Conservation (phyloP, 2,797 vertebrate species). For the Chiroxiphia lanceolata region DNA sequence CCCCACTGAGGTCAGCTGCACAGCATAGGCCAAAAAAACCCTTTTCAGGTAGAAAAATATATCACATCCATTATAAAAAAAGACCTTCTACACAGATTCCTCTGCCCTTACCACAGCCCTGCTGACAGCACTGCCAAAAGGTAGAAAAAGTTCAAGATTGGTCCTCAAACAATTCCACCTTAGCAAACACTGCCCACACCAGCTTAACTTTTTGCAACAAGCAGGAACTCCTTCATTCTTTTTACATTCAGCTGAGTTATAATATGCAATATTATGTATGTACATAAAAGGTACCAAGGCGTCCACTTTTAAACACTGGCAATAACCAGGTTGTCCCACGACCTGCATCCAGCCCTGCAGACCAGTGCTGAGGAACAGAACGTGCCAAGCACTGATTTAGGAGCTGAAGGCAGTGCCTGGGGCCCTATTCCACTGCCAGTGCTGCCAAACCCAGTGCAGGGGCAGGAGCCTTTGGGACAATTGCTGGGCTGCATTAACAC, state of each 20-base stretch:
- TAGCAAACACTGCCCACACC: neutral
- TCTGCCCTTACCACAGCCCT: neutral
- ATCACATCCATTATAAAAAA: neutral
- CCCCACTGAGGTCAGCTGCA: neutral
- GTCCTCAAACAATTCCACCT: neutral
- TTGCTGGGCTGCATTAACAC: neutral
- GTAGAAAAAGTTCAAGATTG: neutral
- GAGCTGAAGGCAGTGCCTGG: neutral
- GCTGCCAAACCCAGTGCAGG: neutral
- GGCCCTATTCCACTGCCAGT: neutral
- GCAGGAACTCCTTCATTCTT: neutral
- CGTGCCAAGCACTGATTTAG: neutral
- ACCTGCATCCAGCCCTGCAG: neutral
- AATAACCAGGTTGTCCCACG: neutral
- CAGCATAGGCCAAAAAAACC: neutral
- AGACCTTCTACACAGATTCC: neutral
- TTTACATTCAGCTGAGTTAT: neutral
- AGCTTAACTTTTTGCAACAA: neutral
- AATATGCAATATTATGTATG: neutral
- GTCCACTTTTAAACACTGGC: neutral
- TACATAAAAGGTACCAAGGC: neutral
- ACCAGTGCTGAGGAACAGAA: neutral
- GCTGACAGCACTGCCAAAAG: neutral
- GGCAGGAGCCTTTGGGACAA: neutral
- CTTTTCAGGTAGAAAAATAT: neutral